Conservation (phyloP, 2,113 vertebrate genomes). For the Pachyramphus minor region DNA sequence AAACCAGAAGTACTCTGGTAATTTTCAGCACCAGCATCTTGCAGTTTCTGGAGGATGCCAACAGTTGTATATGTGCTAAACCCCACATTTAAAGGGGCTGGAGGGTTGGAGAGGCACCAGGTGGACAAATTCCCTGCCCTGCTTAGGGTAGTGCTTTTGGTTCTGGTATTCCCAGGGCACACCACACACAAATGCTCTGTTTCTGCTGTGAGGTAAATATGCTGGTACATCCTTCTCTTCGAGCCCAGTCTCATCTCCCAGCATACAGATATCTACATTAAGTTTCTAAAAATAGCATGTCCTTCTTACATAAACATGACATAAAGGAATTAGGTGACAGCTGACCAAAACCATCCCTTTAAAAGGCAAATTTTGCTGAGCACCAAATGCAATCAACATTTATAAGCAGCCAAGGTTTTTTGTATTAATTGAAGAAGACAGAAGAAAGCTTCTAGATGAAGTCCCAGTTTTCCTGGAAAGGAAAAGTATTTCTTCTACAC, state of each 20-base stretch:
- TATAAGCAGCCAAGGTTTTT: not conserved
- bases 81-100: rapidly evolving
- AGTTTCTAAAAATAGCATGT: not conserved
- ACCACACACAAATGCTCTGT: not conserved
- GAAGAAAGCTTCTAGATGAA: not conserved
- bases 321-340: slow-evolving; percentile 42
- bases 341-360: slow-evolving; percentile 9
- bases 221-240: not conserved
- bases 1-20: not conserved
- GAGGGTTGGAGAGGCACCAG: not conserved
- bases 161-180: not conserved
- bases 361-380: slow-evolving; percentile 1
- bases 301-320: slow-evolving; percentile 20
- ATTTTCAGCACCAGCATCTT: not conserved
- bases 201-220: not conserved
- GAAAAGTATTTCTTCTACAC: slow-evolving; percentile 15
- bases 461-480: not conserved
- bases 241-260: not conserved
- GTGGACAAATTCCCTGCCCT: not conserved
- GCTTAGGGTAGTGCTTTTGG: not conserved
- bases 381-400: not conserved
- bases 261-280: not conserved
- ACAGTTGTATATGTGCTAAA: not conserved
- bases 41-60: not conserved
- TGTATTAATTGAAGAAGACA: not conserved